phyloP scores from a whole-genome alignment of 2,113 vertebrate species.

The Thermophis baileyi region DNA sequence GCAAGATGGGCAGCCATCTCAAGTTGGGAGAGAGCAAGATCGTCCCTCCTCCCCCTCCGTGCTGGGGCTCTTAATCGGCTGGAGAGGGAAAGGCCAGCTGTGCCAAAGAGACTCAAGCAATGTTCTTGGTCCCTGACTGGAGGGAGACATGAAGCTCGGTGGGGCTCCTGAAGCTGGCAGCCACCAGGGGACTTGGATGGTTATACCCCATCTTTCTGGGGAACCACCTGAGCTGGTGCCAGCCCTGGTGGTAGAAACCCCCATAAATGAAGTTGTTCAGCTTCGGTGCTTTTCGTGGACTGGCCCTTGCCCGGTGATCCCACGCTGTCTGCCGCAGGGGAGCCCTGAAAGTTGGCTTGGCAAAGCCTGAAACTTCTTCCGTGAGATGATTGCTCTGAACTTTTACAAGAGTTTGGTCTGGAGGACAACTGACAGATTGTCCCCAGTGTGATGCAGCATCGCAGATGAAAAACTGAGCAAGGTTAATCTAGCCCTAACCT shows the following conservation, averaged over 20 bases:
- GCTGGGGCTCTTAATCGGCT: not conserved
- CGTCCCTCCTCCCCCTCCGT: not conserved
- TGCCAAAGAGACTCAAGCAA: not conserved
- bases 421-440: no score
- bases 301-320: not conserved
- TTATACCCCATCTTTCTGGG: not conserved
- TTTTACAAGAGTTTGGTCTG: not conserved
- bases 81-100: not conserved
- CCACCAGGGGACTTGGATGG: no score
- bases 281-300: not conserved
- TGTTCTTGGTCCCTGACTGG: not conserved
- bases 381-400: not conserved
- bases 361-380: not conserved
- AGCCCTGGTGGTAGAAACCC: not conserved
- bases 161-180: not conserved
- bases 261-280: not conserved
- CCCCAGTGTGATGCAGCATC: not conserved
- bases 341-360: not conserved
- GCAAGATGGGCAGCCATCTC: no score
- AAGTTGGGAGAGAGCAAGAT: no score
- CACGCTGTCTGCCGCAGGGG: not conserved
- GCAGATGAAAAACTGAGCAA: not conserved
- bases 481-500: not conserved
- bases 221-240: no score
- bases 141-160: not conserved